Base-by-base conservation (phyloP, 2,797 vertebrate species). In the Adrianichthys oophorus region DNA sequence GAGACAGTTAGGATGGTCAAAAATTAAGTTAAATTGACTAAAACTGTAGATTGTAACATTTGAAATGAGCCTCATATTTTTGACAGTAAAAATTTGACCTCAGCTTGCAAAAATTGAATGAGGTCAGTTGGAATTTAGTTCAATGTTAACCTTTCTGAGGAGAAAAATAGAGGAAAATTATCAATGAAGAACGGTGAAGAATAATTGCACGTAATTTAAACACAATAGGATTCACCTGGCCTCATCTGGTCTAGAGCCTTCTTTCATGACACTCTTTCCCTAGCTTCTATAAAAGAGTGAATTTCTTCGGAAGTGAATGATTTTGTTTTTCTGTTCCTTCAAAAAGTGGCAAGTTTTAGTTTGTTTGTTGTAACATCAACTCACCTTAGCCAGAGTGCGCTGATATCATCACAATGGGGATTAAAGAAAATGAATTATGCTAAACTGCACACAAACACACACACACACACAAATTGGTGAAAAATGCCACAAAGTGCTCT, bases 311-410 rank as follows among this genome's bases (percentile, higher is more conserved):
- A 51, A 26, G 7, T 21, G 12, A 32, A 12, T 10, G 8, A 32
- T 50, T 13, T 68, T 53, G 76, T 4, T 54, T 82, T 76, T 5
- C 47, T 78, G 44, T 64, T 4, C 7, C 61, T 66, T 40, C 32
- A 19, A 18, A 69, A 99, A 97, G 93, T 41, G 93, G 94, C 60
- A 94, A 93, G 53, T 71, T 98, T 74, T 96, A 98, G 86, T 98
- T 98, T 87, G 87, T 98, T 88, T 98, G 96, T 86, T 93, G 93
- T 58, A 90, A 92, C 62, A 93, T 98, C 84, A 92, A 92, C 76
- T 93, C 88, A 15, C 92, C 92, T 60, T 83, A 95, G 80, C 92
- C 87, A 42, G 92, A 95, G 52, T 89, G 88, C 8, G 91, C 92
- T 0, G 96, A 92, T 8, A 59, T 90, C 3, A 94, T 96, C 74